These are phyloP conservation scores for Meles meles DNA, from an alignment of 2,113 vertebrate genomes.

Conservation along the genomic window DNA sequence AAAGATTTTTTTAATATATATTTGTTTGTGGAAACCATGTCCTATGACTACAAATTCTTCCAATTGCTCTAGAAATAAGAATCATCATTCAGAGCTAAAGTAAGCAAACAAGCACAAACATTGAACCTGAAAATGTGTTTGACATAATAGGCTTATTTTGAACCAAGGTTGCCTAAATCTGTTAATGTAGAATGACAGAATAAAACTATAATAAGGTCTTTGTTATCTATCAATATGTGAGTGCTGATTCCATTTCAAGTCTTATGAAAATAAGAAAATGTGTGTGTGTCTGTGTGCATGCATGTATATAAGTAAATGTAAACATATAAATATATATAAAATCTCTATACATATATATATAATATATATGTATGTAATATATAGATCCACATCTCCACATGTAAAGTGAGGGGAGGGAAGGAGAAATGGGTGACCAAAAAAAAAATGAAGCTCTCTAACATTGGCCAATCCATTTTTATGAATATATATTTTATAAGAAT, in stretches of 20 bases:
- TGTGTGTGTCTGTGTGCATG: not conserved
- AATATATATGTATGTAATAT: not conserved
- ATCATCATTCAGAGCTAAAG: not conserved
- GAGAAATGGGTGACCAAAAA: not conserved
- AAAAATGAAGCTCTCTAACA: not conserved
- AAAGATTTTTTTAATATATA: conserved; percentile 10
- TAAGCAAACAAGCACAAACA: not conserved
- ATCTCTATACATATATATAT: not conserved
- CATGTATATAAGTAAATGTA: not conserved
- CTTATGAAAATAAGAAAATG: not conserved
- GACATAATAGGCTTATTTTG: conserved; percentile 22
- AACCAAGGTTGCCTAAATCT: not conserved
- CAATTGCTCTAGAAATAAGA: not conserved
- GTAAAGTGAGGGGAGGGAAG: not conserved
- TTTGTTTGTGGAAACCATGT: conserved; percentile 16
- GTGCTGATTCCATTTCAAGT: not conserved
- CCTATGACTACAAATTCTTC: not conserved
- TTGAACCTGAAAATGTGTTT: not conserved
- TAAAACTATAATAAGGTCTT: not conserved
- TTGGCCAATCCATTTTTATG: not conserved
- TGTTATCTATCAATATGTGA: not conserved
- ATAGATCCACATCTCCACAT: not conserved
- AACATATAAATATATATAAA: not conserved
- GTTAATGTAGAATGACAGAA: not conserved
- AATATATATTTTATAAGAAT: not conserved